phyloP scores from a whole-genome alignment of 1,140 invertebrate species.

The Apis mellifera region DNA sequence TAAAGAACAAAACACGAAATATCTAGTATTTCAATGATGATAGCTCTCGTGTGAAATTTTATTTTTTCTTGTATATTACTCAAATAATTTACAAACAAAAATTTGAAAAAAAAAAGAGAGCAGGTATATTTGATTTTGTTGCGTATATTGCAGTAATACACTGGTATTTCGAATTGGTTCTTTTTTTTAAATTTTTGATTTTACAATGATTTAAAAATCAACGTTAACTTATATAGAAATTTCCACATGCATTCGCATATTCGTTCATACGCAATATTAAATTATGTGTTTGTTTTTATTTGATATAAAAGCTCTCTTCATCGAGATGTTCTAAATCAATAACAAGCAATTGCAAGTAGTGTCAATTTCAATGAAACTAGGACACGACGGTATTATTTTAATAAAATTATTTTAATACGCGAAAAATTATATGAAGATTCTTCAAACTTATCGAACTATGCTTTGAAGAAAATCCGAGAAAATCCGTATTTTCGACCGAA shows the following conservation, averaged over 20 bases:
- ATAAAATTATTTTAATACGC: not conserved
- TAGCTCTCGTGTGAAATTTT: not conserved
- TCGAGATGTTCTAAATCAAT: slow-evolving; percentile 36
- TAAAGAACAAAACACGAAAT: not conserved
- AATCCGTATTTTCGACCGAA: not conserved
- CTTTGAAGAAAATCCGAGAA: slow-evolving; percentile 6
- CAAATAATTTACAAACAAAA: slow-evolving; percentile 1
- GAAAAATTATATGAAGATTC: not conserved
- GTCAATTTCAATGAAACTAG: slow-evolving; percentile 32
- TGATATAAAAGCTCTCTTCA: not conserved
- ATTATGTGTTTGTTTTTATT: not conserved
- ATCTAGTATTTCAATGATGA: not conserved
- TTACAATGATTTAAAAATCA: not conserved
- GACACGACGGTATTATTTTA: not conserved
- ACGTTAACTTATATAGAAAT: not conserved
- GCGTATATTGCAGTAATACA: not conserved
- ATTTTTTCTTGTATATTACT: not conserved
- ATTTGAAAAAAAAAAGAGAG: not conserved
- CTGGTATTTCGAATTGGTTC: not conserved
- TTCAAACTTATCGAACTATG: slow-evolving; percentile 7
- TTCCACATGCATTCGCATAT: not conserved
- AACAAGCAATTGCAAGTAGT: slow-evolving; percentile 19
- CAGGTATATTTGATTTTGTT: too few species aligned
- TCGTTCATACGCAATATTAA: not conserved
- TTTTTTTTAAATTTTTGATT: not conserved